Evolutionary conservation across 1,140 invertebrate species (phyloP).

Genomic region (Pemphigus obesinymphae): DNA sequence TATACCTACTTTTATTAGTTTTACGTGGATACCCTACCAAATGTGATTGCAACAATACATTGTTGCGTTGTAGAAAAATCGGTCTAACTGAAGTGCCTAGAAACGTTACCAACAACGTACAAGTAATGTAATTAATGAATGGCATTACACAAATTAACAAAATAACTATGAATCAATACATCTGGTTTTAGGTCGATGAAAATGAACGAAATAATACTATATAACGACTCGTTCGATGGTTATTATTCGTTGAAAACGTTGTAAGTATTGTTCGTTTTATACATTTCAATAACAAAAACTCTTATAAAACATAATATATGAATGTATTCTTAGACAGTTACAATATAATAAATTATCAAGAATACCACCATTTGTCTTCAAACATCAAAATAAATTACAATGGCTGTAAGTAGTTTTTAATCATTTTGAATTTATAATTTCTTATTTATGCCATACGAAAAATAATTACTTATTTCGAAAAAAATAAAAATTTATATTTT

Average conservation of each 20-base stretch:
- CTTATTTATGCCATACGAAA: no score
- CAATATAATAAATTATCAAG: slow-evolving; percentile 53
- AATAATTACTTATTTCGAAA: no score
- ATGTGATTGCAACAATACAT: not conserved
- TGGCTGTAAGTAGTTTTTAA: slow-evolving; percentile 47
- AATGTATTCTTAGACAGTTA: slow-evolving; percentile 50
- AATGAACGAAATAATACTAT: not conserved
- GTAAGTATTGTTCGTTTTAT: not conserved
- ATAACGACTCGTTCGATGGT: not conserved
- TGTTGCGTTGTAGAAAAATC: not conserved
- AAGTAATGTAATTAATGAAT: not conserved
- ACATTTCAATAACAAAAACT: no score
- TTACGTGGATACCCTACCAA: not conserved
- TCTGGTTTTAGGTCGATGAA: not conserved
- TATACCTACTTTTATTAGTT: no score
- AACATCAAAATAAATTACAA: slow-evolving; percentile 51
- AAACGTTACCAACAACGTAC: not conserved
- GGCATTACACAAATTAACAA: not conserved
- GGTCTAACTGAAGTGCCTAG: not conserved
- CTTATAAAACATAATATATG: not conserved
- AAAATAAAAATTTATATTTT: no score
- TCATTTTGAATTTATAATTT: no score
- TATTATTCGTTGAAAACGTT: not conserved
- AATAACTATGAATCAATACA: not conserved
- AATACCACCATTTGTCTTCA: slow-evolving; percentile 51